Conservation (phyloP, 2,113 vertebrate species). For the Trematocara unimaculatum region DNA sequence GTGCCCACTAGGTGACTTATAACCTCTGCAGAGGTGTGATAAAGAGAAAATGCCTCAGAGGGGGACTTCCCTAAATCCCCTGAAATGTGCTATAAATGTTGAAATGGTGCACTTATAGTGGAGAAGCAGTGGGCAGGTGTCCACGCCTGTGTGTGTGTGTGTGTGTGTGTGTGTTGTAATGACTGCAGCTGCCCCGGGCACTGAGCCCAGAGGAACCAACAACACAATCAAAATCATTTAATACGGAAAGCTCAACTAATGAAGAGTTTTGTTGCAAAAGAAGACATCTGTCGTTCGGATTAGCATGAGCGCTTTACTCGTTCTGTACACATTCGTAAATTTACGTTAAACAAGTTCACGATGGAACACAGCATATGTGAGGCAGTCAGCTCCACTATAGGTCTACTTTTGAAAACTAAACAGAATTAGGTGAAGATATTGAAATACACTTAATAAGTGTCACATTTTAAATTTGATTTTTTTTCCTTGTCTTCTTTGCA, state of each 20-base stretch:
- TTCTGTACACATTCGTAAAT: neutral
- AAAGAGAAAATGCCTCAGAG: too few species aligned
- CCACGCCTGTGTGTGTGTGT: neutral
- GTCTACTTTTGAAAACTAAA: neutral
- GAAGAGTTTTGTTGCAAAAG: neutral
- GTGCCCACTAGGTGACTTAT: neutral
- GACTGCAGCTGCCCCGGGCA: slow-evolving; percentile 35
- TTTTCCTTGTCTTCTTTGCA: neutral
- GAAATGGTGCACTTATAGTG: neutral
- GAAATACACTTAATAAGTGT: neutral
- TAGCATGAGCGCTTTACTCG: rapidly evolving
- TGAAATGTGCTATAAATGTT: neutral
- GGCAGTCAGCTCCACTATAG: neutral
- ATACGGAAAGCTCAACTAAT: slow-evolving; percentile 6
- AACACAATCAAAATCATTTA: neutral
- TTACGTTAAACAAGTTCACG: neutral
- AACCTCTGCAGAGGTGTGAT: too few species aligned
- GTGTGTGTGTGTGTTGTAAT: neutral
- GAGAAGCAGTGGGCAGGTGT: neutral
- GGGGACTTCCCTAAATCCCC: neutral
- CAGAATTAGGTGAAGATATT: neutral
- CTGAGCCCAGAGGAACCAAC: slow-evolving; percentile 24
- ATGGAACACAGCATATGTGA: neutral
- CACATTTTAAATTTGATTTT: rapidly evolving
- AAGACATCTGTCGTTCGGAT: slow-evolving; percentile 38